These are phyloP conservation scores for Caenorhabditis angaria DNA, from an alignment of 2,888 invertebrate genomes.

Conservation along the genomic window DNA sequence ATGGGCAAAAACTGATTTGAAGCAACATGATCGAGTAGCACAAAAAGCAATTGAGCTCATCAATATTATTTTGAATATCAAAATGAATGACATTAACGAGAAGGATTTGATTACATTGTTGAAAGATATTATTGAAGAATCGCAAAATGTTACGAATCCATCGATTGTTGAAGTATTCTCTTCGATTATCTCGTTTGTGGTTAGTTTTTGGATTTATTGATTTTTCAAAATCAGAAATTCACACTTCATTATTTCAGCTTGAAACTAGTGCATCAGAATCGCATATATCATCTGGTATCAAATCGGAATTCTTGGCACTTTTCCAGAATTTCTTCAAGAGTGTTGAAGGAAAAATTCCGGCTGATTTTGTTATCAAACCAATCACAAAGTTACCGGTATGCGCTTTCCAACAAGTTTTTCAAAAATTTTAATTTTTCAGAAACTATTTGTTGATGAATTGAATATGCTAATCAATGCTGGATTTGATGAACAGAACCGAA, in stretches of 20 bases:
- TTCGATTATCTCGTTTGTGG: constrained; percentile 30
- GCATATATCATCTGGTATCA: constrained; percentile 8
- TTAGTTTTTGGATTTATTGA: background rate
- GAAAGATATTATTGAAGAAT: constrained; percentile 26
- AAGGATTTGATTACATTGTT: constrained; percentile 22
- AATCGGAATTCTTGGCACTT: constrained; percentile 28
- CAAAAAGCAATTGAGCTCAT: constrained; percentile 32
- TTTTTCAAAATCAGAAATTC: background rate
- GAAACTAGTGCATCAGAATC: constrained; percentile 19
- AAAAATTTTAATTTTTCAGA: constrained; percentile 17
- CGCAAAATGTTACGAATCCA: constrained; percentile 23
- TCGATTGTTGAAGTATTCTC: constrained; percentile 28
- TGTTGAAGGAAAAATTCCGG: constrained; percentile 40
- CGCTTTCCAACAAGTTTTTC: background rate
- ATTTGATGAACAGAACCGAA: constrained; percentile 52
- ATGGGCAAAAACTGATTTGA: constrained; percentile 44
- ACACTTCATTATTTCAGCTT: constrained; percentile 11
- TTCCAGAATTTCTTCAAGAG: constrained; percentile 32
- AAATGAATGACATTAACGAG: constrained; percentile 21
- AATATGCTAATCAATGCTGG: constrained; percentile 42
- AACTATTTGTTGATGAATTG: constrained; percentile 43
- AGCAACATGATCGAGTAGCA: constrained; percentile 31
- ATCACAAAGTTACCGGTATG: constrained; percentile 35
- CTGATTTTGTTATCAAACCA: constrained; percentile 40
- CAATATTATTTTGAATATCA: constrained; percentile 31